A percentile compares a stretch with the other conserved stretches of the same genome.
Evolutionary conservation across 2,797 vertebrate species (phyloP).

Genomic region (Pseudomugil gertrudae): DNA sequence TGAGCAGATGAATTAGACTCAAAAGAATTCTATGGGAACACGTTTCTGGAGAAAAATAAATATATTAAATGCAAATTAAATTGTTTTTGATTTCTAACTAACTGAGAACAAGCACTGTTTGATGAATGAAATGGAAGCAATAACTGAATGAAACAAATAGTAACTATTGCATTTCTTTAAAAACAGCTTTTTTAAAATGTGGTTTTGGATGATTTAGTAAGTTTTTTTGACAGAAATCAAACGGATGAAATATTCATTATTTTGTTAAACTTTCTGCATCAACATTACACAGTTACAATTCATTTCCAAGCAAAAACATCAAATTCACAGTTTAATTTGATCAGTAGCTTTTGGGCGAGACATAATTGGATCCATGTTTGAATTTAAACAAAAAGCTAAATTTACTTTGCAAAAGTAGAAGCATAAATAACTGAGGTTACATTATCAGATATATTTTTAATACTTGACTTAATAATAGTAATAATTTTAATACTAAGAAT

Average conservation of each 20-base stretch:
- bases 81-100: not conserved
- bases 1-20: not conserved
- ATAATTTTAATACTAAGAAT: not conserved
- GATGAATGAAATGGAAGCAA: too few relatives aligned
- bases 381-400: not conserved
- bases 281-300: conserved; percentile 1
- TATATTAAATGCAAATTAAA: not conserved
- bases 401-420: conserved; percentile 1
- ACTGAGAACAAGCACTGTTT: not conserved
- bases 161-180: not conserved
- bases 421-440: not conserved
- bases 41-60: not conserved
- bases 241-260: not conserved
- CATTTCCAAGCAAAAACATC: conserved; percentile 1
- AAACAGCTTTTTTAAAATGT: not conserved
- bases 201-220: fast-evolving
- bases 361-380: not conserved
- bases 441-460: not conserved
- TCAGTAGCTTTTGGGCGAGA: not conserved
- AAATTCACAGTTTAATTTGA: conserved; percentile 11
- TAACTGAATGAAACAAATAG: not conserved
- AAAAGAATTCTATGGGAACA: not conserved
- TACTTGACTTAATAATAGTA: not conserved
- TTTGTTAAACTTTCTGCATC: not conserved
- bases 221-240: not conserved